A percentile compares a stretch with the other conserved stretches of the same genome.
phyloP scores from a whole-genome alignment of 2,888 invertebrate genomes.

The Callyntrura guangdongensis region DNA sequence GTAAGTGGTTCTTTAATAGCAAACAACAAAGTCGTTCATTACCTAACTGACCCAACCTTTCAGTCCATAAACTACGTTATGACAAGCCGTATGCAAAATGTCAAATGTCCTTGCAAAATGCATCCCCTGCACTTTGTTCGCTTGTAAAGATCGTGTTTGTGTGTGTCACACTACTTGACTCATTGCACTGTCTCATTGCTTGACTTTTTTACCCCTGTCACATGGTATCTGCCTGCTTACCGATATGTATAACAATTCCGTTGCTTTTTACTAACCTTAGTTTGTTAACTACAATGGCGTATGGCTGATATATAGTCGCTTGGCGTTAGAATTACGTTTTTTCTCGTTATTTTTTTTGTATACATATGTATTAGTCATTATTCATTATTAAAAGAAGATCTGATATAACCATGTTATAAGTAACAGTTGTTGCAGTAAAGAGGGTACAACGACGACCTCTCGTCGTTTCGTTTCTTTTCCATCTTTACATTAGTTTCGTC shows the following conservation, averaged over 20 bases:
- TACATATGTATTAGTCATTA: too few relatives aligned
- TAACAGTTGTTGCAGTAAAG: too few relatives aligned
- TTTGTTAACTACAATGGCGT: too few relatives aligned
- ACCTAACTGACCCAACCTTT: conserved; percentile 49
- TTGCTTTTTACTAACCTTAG: not conserved
- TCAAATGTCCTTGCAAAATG: conserved; percentile 66
- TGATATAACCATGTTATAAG: too few relatives aligned
- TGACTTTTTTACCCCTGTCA: not conserved
- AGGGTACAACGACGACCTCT: too few relatives aligned
- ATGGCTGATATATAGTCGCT: too few relatives aligned
- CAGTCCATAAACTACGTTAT: not conserved
- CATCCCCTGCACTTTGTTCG: conserved; percentile 57
- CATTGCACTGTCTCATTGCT: not conserved
- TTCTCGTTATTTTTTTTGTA: too few relatives aligned
- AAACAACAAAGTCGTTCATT: conserved; percentile 27
- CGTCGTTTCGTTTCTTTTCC: not conserved
- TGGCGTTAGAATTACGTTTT: too few relatives aligned
- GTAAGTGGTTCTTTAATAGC: conserved; percentile 36
- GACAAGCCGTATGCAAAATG: not conserved
- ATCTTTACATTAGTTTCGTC: conserved; percentile 41
- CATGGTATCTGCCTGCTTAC: not conserved
- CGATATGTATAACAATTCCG: not conserved
- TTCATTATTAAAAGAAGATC: too few relatives aligned
- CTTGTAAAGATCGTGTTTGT: not conserved
- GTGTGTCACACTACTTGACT: not conserved